phyloP scores from a whole-genome alignment of 2,113 vertebrate species.

The Tragelaphus buxtoni region DNA sequence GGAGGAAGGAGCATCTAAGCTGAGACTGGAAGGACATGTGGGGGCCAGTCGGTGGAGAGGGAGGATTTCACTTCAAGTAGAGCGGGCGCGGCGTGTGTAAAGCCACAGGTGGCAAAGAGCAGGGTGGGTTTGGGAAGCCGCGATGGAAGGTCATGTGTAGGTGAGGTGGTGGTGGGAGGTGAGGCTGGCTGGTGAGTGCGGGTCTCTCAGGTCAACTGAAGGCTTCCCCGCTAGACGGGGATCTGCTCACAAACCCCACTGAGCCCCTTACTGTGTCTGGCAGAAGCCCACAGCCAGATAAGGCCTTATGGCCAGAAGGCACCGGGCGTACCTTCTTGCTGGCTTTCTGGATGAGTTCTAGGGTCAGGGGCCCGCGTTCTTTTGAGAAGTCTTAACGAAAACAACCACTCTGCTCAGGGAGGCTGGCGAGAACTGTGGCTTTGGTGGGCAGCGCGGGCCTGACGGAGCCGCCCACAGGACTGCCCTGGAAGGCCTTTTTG shows the following conservation, averaged over 20 bases:
- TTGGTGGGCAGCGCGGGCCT: neutral
- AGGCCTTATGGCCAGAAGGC: neutral
- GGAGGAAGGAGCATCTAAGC: neutral
- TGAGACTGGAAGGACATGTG: neutral
- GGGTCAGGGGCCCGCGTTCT: accelerated
- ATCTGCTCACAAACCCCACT: too few species aligned
- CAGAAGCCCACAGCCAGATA: neutral
- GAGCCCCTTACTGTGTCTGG: neutral
- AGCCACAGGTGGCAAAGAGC: neutral
- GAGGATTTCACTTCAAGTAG: neutral
- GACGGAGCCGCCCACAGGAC: neutral
- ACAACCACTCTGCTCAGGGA: accelerated
- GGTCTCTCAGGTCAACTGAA: accelerated
- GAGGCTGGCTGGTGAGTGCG: neutral
- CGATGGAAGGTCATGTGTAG: neutral
- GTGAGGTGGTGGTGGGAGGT: neutral
- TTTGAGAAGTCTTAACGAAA: neutral
- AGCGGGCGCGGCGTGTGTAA: neutral
- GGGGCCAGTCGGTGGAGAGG: neutral
- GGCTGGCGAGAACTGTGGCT: neutral
- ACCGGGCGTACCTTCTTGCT: accelerated
- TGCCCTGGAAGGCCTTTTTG: neutral
- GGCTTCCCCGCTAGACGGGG: accelerated
- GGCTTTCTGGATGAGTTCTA: neutral
- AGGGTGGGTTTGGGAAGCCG: neutral